A percentile compares a stretch with the other conserved stretches of the same genome.
Evolutionary conservation across 2,113 vertebrate genomes (phyloP).

Genomic region (Callionymus lyra): DNA sequence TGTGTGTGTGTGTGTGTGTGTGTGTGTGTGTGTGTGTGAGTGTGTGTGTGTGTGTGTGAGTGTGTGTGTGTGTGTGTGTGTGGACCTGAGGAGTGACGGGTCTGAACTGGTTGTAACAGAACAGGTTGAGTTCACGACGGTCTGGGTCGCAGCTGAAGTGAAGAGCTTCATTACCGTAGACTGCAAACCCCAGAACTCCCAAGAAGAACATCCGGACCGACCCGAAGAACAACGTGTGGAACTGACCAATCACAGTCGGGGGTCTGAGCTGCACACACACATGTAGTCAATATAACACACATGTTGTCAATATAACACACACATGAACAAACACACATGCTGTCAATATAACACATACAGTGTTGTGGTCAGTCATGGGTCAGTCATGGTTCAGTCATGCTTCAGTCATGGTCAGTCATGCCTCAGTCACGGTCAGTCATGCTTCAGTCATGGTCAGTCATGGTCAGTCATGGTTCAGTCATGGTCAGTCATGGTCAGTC

Average conservation of each 20-base stretch:
- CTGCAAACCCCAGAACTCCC: conserved; percentile 77
- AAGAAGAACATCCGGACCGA: conserved; percentile 78
- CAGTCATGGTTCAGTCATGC: no score
- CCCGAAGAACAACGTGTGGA: conserved; percentile 85
- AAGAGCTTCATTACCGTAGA: conserved; percentile 81
- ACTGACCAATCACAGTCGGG: conserved; percentile 79
- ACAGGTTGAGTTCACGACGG: conserved; percentile 79
- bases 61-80: no score
- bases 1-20: no score
- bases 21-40: no score
- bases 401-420: no score
- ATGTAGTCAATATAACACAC: not conserved
- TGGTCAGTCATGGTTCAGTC: no score
- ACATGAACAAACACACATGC: not conserved
- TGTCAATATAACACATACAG: conserved; percentile 2
- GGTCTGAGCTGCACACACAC: conserved; percentile 70
- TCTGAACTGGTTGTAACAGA: conserved; percentile 86
- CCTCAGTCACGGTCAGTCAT: no score
- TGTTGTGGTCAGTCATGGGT: no score
- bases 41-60: no score
- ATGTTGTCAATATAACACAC: no score
- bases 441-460: no score
- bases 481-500: no score
- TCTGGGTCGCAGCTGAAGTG: conserved; percentile 86
- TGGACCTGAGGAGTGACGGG: conserved; percentile 80